These are phyloP conservation scores for Gryon sp. DNA, from an alignment of 1,140 invertebrate species.

Conservation along the genomic window DNA sequence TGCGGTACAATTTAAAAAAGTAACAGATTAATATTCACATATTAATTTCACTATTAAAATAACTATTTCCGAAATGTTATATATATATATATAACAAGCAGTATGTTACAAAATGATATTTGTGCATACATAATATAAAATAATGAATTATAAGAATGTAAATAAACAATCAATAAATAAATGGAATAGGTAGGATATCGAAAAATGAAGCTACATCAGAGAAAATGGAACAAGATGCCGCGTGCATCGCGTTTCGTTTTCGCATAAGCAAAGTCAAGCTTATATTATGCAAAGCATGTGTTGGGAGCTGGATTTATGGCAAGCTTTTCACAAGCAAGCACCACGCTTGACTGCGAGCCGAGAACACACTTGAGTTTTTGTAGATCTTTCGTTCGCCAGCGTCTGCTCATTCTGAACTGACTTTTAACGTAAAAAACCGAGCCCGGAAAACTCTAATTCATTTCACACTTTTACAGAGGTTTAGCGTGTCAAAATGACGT, in stretches of 20 bases:
- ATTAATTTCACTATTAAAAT: too few species aligned
- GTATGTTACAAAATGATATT: too few species aligned
- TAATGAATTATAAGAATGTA: too few species aligned
- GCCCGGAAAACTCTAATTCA: slow-evolving; percentile 43
- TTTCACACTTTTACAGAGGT: slow-evolving; percentile 1
- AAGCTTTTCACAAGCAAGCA: slow-evolving; percentile 73
- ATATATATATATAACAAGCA: too few species aligned
- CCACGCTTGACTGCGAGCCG: slow-evolving; percentile 57
- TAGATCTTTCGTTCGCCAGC: slow-evolving; percentile 30
- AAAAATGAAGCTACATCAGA: slow-evolving; percentile 47
- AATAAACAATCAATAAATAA: slow-evolving; percentile 34
- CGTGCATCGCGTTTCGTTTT: slow-evolving; percentile 44
- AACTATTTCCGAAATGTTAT: too few species aligned
- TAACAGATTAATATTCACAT: too few species aligned
- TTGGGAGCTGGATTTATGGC: slow-evolving; percentile 75
- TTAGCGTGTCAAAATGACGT: neutral
- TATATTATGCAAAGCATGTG: slow-evolving; percentile 79
- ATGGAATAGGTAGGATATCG: slow-evolving; percentile 34
- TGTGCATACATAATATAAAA: too few species aligned
- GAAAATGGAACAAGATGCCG: slow-evolving; percentile 64
- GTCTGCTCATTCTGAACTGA: slow-evolving; percentile 35
- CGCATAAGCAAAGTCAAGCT: slow-evolving; percentile 73
- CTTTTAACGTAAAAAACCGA: slow-evolving; percentile 36
- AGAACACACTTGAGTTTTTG: slow-evolving; percentile 63
- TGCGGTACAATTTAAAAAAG: slow-evolving; percentile 71